A percentile compares a stretch with the other conserved stretches of the same genome.
phyloP scores from a whole-genome alignment of 2,113 vertebrate species.

The Oreochromis aureus region DNA sequence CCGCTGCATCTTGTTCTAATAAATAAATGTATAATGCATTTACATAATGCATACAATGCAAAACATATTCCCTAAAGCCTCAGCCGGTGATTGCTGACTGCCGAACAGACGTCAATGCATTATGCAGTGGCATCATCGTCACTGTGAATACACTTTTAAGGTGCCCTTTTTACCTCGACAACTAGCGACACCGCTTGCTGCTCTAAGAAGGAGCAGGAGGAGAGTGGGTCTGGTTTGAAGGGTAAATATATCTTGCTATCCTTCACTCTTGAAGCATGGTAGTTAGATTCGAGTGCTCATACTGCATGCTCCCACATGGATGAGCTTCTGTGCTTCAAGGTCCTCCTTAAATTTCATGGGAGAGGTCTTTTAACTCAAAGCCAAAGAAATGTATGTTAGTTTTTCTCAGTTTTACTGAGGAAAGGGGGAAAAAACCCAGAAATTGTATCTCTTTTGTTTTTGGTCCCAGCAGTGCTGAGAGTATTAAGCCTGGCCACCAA shows the following conservation, averaged over 20 bases:
- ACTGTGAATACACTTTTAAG: conserved; percentile 1
- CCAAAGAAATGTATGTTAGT: conserved; percentile 22
- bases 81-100: conserved; percentile 36
- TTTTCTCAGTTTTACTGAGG: not conserved
- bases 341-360: conserved; percentile 46
- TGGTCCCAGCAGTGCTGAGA: conserved; percentile 37
- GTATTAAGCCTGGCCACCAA: conserved; percentile 53
- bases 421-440: not conserved
- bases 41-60: conserved; percentile 54
- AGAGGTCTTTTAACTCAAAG: conserved; percentile 42
- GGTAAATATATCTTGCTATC: not conserved
- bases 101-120: conserved; percentile 43
- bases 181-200: not conserved
- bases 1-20: conserved; percentile 32
- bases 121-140: conserved; percentile 38
- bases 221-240: conserved; percentile 10
- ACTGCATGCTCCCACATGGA: conserved; percentile 3
- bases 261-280: conserved; percentile 11
- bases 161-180: conserved; percentile 44
- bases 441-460: conserved; percentile 27
- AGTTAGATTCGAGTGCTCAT: conserved; percentile 1
- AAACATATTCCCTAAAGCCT: conserved; percentile 40
- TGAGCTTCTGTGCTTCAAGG: conserved; percentile 29
- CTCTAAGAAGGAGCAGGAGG: not conserved
- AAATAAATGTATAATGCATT: conserved; percentile 51